phyloP scores from a whole-genome alignment of 1,140 invertebrate species.

The Calycopis cecrops region DNA sequence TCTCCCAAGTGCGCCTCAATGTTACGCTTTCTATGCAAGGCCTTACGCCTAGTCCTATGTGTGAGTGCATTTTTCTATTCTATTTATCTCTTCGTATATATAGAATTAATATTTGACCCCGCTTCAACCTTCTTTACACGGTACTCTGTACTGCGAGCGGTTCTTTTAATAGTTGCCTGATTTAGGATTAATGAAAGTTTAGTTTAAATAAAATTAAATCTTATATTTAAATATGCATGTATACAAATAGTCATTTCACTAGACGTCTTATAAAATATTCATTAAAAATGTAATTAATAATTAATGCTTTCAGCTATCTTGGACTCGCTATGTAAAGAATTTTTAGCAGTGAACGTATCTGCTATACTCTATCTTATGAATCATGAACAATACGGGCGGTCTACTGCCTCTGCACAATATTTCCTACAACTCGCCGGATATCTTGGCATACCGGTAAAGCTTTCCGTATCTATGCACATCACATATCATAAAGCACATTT shows the following conservation, averaged over 20 bases:
- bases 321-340: conserved; percentile 90
- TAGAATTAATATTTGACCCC: conserved; percentile 4
- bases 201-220: conserved; percentile 1
- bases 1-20: conserved; percentile 81
- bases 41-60: conserved; percentile 86
- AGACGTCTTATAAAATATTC: conserved; percentile 8
- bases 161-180: not conserved
- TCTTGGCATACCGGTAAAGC: conserved; percentile 74
- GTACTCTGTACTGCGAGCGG: not conserved
- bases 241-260: conserved; percentile 1
- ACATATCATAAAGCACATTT: conserved; percentile 15
- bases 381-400: conserved; percentile 90
- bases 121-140: not conserved
- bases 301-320: conserved; percentile 83
- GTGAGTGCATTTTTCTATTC: conserved; percentile 71
- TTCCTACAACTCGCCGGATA: conserved; percentile 93
- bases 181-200: not conserved
- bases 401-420: conserved; percentile 94
- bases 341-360: conserved; percentile 90
- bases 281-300: conserved; percentile 22
- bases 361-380: conserved; percentile 96
- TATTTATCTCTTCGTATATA: too few relatives aligned
- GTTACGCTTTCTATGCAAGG: conserved; percentile 83
- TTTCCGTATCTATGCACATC: conserved; percentile 31
- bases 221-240: not conserved